Conservation (phyloP, 2,113 vertebrate genomes). For the Phylloscopus trochiloides region DNA sequence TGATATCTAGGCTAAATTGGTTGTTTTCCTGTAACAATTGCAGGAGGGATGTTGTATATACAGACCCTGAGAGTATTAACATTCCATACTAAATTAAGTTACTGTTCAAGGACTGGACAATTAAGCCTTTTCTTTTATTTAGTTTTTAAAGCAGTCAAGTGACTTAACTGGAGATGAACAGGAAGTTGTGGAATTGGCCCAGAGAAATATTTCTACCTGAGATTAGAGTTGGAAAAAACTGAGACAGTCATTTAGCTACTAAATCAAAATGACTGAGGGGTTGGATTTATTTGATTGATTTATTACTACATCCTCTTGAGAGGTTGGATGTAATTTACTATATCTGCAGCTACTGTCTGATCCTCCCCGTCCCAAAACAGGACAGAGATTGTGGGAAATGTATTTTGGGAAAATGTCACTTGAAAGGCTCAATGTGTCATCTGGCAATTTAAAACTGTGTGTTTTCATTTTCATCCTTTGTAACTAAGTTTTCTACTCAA, state of each 20-base stretch:
- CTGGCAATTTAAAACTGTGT: neutral
- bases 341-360: neutral
- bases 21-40: neutral
- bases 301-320: neutral
- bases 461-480: neutral
- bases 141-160: neutral
- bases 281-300: neutral
- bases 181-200: neutral
- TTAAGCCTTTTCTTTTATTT: neutral
- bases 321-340: neutral
- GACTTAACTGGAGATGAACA: neutral
- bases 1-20: neutral
- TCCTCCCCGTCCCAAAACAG: neutral
- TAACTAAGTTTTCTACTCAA: neutral
- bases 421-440: neutral
- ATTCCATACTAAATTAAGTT: neutral
- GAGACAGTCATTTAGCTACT: neutral
- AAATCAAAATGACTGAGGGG: neutral
- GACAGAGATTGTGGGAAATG: neutral
- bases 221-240: neutral
- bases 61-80: neutral
- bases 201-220: neutral
- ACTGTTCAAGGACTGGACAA: neutral
- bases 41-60: neutral
- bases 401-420: neutral